phyloP scores from a whole-genome alignment of 2,113 vertebrate species.

The Laterallus jamaicensis region DNA sequence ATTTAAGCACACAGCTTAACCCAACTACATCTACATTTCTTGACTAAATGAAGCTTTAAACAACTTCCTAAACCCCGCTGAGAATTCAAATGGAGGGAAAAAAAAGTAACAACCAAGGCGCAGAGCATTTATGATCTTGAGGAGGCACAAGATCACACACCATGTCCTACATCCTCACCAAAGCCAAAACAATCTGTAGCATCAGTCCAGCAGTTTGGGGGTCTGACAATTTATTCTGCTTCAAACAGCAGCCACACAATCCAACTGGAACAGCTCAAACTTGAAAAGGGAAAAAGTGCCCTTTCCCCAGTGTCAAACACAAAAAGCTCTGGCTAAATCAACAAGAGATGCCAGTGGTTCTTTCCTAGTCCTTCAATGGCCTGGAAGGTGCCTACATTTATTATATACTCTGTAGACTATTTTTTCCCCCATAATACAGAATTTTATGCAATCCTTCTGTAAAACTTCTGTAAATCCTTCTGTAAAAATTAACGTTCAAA shows the following conservation, averaged over 20 bases:
- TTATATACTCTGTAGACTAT: not conserved
- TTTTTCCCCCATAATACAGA: not conserved
- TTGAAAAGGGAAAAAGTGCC: not conserved
- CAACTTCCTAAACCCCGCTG: not conserved
- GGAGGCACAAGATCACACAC: not conserved
- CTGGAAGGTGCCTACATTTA: not conserved
- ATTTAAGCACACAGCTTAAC: not conserved
- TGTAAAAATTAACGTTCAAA: not conserved
- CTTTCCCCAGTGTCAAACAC: not conserved
- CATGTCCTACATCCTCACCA: not conserved
- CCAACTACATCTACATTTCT: not conserved
- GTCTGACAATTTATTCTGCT: not conserved
- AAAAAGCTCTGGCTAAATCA: not conserved
- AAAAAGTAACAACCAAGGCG: not conserved
- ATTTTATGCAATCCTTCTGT: not conserved
- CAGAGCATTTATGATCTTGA: not conserved
- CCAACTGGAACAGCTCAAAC: accelerated
- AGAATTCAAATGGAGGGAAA: not conserved
- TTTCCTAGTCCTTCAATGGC: not conserved
- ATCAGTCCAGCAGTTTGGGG: not conserved
- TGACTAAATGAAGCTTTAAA: not conserved
- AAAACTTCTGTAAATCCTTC: not conserved
- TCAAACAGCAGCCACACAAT: not conserved
- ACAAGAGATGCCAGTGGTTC: not conserved
- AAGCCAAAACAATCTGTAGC: not conserved